Conservation (phyloP, 2,888 invertebrate species). For the Salticus scenicus region DNA sequence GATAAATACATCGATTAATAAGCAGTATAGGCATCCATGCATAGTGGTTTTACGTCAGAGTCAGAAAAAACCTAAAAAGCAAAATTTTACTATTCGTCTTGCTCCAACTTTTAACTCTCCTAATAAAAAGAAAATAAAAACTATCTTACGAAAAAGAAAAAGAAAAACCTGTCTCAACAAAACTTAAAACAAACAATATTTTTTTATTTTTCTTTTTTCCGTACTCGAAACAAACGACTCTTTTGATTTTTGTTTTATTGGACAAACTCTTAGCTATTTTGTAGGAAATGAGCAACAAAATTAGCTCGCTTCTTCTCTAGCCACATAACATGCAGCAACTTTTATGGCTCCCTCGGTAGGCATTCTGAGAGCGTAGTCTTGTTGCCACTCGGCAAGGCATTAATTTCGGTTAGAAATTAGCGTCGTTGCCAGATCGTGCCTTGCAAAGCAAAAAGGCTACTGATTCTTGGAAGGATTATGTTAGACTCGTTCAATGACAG, state of each 20-base stretch:
- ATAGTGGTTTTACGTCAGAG: too few species aligned
- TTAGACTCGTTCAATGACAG: not conserved
- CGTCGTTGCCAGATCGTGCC: constrained; percentile 67
- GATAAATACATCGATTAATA: too few species aligned
- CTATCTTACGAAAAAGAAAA: too few species aligned
- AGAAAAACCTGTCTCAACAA: not conserved
- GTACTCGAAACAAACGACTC: not conserved
- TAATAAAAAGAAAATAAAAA: not conserved
- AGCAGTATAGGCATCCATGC: too few species aligned
- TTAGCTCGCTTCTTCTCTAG: constrained; percentile 46
- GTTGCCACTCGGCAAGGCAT: constrained; percentile 68
- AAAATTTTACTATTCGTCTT: too few species aligned
- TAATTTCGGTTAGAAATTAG: constrained; percentile 65
- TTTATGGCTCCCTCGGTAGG: constrained; percentile 62
- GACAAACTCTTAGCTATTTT: constrained; percentile 58
- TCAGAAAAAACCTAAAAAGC: too few species aligned
- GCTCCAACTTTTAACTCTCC: too few species aligned
- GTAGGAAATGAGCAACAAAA: constrained; percentile 47
- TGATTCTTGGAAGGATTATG: constrained; percentile 11
- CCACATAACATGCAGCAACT: constrained; percentile 21
- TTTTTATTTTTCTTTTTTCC: not conserved
- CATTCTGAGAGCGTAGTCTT: constrained; percentile 46
- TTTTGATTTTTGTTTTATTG: constrained; percentile 7
- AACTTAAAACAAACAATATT: not conserved
- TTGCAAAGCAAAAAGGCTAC: constrained; percentile 44